phyloP scores from a whole-genome alignment of 2,888 invertebrate species.

The Pollenia angustigena region DNA sequence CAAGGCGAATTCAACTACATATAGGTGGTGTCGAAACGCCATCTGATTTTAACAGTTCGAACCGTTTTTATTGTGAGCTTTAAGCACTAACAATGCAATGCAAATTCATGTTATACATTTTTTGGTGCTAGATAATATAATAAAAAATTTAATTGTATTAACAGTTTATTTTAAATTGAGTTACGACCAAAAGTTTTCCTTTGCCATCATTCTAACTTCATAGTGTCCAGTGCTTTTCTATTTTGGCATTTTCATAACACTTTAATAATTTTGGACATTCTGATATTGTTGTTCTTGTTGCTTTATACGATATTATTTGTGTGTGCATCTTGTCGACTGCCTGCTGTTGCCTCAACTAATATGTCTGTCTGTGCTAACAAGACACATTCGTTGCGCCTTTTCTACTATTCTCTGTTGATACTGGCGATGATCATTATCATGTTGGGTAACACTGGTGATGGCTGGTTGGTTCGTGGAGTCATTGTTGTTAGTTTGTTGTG shows the following conservation, averaged over 20 bases:
- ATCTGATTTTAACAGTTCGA: no score
- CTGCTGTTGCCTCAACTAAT: slow-evolving; percentile 54
- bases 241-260: slow-evolving; percentile 64
- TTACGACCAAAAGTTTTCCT: not conserved
- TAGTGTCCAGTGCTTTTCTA: slow-evolving; percentile 55
- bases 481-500: slow-evolving; percentile 55
- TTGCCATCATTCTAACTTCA: slow-evolving; percentile 35
- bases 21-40: no score
- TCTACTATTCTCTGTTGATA: slow-evolving; percentile 42
- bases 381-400: slow-evolving; percentile 65
- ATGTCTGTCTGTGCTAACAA: slow-evolving; percentile 59
- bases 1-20: no score
- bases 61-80: no score
- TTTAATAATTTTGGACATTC: slow-evolving; percentile 45
- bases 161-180: not conserved
- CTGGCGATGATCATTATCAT: slow-evolving; percentile 40
- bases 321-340: not conserved
- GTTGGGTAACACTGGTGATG: slow-evolving; percentile 38
- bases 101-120: not conserved
- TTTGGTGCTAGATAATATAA: not conserved
- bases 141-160: slow-evolving; percentile 24
- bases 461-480: slow-evolving; percentile 29
- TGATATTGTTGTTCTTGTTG: slow-evolving; percentile 8
- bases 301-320: not conserved
- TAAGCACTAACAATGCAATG: no score